phyloP scores from a whole-genome alignment of 2,888 invertebrate genomes.

The Theodoxus fluviatilis region DNA sequence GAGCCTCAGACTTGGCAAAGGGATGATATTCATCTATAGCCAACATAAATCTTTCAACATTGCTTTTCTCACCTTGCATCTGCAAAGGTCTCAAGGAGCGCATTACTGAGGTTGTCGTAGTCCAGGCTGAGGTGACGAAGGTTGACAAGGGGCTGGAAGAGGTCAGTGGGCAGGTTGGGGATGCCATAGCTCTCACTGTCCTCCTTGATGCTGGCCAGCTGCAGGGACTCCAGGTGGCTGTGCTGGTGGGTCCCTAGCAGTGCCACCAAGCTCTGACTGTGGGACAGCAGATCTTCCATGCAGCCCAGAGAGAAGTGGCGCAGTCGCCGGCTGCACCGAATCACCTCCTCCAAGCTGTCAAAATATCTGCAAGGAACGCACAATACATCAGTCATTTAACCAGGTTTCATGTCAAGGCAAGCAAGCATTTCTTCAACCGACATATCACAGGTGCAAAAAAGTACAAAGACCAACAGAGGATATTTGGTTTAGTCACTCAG shows the following conservation, averaged over 20 bases:
- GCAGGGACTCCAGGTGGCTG: slow-evolving; percentile 72
- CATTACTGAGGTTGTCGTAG: slow-evolving; percentile 63
- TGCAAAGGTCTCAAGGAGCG: too few relatives aligned
- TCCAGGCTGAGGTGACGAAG: slow-evolving; percentile 71
- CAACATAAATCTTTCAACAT: too few relatives aligned
- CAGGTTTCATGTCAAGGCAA: too few relatives aligned
- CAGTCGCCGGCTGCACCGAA: slow-evolving; percentile 67
- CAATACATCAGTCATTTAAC: slow-evolving; percentile 66
- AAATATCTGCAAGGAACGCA: too few relatives aligned
- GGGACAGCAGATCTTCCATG: slow-evolving; percentile 69
- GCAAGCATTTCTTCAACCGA: too few relatives aligned
- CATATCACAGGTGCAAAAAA: too few relatives aligned
- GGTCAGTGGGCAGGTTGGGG: slow-evolving; percentile 69
- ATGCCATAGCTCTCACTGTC: slow-evolving; percentile 75
- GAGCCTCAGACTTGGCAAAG: too few relatives aligned
- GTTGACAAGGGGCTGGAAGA: slow-evolving; percentile 72
- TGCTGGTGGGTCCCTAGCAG: slow-evolving; percentile 68
- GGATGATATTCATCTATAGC: too few relatives aligned
- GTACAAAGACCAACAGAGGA: too few relatives aligned
- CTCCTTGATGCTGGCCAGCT: slow-evolving; percentile 78
- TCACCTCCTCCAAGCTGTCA: too few relatives aligned
- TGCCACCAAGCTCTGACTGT: slow-evolving; percentile 66
- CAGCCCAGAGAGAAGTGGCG: slow-evolving; percentile 70
- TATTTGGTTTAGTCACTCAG: too few relatives aligned
- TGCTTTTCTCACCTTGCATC: too few relatives aligned